Percentiles rank a stretch among this genome's conserved stretches.
phyloP scores from a whole-genome alignment of 2,888 invertebrate genomes.

The Stegana nigrithorax region DNA sequence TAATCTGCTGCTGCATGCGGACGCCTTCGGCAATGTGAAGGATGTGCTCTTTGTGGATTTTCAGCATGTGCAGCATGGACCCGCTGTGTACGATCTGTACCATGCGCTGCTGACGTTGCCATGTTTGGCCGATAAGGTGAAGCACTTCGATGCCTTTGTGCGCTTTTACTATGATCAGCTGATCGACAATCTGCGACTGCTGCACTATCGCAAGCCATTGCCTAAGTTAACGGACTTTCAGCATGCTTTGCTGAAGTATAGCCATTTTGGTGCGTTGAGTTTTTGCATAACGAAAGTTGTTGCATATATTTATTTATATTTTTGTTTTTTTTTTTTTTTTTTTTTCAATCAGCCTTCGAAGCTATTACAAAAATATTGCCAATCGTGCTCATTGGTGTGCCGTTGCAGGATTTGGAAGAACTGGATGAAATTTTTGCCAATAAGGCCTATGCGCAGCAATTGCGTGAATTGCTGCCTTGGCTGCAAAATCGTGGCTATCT shows the following conservation, averaged over 20 bases:
- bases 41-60: conserved; percentile 53
- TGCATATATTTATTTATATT: not conserved
- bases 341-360: conserved; percentile 32
- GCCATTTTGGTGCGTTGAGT: conserved; percentile 58
- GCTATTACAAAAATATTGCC: conserved; percentile 40
- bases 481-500: conserved; percentile 46
- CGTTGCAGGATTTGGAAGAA: conserved; percentile 31
- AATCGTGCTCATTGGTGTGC: conserved; percentile 29
- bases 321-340: not conserved
- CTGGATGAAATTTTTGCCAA: conserved; percentile 37
- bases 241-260: conserved; percentile 45
- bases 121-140: conserved; percentile 41
- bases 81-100: conserved; percentile 53
- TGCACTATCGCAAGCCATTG: conserved; percentile 45
- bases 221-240: conserved; percentile 58
- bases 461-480: conserved; percentile 46
- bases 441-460: conserved; percentile 29
- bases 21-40: conserved; percentile 42
- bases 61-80: conserved; percentile 44
- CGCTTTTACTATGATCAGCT: conserved; percentile 53
- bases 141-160: conserved; percentile 52
- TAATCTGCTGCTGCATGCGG: conserved; percentile 51
- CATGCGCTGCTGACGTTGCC: conserved; percentile 54
- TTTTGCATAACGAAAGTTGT: conserved; percentile 13
- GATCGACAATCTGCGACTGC: conserved; percentile 37